Conservation (phyloP, 2,113 vertebrate species). For the Aptenodytes patagonicus region DNA sequence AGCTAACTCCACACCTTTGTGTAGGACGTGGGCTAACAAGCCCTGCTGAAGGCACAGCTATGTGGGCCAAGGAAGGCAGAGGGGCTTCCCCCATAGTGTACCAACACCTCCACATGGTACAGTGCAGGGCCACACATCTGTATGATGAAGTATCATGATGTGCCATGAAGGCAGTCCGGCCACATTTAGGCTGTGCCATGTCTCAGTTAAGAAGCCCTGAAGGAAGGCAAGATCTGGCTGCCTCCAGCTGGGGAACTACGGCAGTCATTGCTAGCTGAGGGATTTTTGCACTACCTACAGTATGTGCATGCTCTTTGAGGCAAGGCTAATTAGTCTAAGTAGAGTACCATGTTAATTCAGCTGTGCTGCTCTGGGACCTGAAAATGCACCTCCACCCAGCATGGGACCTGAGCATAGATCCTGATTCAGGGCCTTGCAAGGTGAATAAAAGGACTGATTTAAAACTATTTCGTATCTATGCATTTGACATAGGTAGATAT, state of each 20-base stretch:
- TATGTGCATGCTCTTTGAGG: neutral
- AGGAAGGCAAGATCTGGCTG: neutral
- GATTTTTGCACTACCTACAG: neutral
- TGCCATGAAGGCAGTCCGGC: neutral
- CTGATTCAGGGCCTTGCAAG: neutral
- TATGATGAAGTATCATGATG: neutral
- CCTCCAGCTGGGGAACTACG: neutral
- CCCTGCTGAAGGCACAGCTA: neutral
- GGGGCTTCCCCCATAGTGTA: too few species aligned
- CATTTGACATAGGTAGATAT: neutral
- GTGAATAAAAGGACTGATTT: neutral
- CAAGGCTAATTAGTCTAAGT: neutral
- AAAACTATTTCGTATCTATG: neutral
- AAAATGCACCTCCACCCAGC: neutral
- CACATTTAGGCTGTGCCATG: neutral
- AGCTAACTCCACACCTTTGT: neutral
- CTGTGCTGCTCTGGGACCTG: neutral
- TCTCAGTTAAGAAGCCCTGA: neutral
- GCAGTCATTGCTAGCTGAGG: neutral
- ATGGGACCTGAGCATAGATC: neutral
- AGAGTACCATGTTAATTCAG: neutral
- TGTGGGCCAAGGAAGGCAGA: neutral
- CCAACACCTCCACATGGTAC: neutral
- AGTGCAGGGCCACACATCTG: too few species aligned
- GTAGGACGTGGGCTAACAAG: neutral